Percentiles rank a stretch among this genome's conserved stretches.
Conservation (phyloP, 2,797 vertebrate genomes). For the Aeoliscus strigatus region DNA sequence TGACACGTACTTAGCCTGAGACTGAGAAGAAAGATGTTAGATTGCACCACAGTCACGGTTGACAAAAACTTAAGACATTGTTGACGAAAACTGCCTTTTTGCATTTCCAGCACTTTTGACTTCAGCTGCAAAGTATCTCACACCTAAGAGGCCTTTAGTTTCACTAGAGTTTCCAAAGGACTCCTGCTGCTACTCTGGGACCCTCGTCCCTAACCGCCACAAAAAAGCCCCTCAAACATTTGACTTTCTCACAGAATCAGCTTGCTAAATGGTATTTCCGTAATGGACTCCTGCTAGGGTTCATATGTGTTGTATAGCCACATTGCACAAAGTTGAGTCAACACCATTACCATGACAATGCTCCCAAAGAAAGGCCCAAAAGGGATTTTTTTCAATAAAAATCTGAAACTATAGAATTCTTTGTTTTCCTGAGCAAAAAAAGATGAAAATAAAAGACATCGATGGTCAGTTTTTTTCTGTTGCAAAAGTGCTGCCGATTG, state of each 20-base stretch:
- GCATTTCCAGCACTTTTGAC: constrained; percentile 70
- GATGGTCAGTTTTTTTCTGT: constrained; percentile 85
- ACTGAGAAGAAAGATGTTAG: constrained; percentile 47
- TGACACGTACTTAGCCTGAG: constrained; percentile 47
- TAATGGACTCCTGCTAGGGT: constrained; percentile 87
- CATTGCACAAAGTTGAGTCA: constrained; percentile 82
- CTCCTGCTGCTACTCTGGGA: constrained; percentile 71
- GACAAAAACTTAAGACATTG: constrained; percentile 60
- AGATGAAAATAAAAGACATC: constrained; percentile 88
- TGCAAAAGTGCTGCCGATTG: constrained; percentile 82
- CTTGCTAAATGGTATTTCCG: constrained; percentile 82
- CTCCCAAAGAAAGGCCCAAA: constrained; percentile 69
- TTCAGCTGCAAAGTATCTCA: constrained; percentile 75
- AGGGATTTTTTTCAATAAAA: constrained; percentile 78
- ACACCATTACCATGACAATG: constrained; percentile 85
- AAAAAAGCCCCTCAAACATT: constrained; percentile 77
- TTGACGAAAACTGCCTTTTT: constrained; percentile 66
- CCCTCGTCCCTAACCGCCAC: constrained; percentile 62
- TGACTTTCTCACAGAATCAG: constrained; percentile 85
- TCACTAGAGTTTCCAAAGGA: constrained; percentile 64
- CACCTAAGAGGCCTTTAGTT: constrained; percentile 70
- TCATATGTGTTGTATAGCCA: constrained; percentile 81
- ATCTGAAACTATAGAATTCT: constrained; percentile 87
- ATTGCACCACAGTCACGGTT: constrained; percentile 55
- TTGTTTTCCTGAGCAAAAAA: constrained; percentile 76